Evolutionary conservation across 2,888 invertebrate genomes (phyloP).

Genomic region (Lacanobia wlatinum): DNA sequence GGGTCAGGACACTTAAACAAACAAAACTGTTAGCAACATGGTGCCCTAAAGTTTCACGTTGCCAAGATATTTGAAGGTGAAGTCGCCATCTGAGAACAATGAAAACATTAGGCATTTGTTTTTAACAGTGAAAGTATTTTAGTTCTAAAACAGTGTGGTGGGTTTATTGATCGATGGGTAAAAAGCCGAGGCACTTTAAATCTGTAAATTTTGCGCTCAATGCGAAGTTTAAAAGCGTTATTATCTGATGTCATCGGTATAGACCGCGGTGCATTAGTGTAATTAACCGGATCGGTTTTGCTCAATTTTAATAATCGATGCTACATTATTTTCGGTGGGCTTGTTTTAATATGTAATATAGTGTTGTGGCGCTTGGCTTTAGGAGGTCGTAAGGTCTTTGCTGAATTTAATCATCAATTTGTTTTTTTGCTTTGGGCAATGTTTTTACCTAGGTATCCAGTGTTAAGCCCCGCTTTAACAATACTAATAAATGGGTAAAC

Average conservation of each 20-base stretch:
- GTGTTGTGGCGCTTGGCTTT: background rate
- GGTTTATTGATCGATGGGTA: too few species aligned
- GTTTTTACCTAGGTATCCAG: too few species aligned
- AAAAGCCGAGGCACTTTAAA: slow-evolving; percentile 69
- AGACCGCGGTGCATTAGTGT: slow-evolving; percentile 75
- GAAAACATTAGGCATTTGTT: too few species aligned
- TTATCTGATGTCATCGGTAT: slow-evolving; percentile 74
- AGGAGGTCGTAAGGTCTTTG: background rate
- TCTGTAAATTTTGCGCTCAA: slow-evolving; percentile 75
- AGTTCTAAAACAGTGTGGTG: background rate
- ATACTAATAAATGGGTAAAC: too few species aligned
- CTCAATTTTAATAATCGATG: slow-evolving; percentile 53
- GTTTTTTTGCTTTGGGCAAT: too few species aligned
- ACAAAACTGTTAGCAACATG: too few species aligned
- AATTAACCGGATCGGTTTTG: slow-evolving; percentile 73
- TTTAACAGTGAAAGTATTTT: background rate
- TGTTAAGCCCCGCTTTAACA: too few species aligned
- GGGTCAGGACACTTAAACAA: too few species aligned
- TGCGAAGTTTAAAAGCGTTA: slow-evolving; percentile 80
- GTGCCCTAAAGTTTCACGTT: too few species aligned
- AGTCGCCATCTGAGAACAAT: too few species aligned
- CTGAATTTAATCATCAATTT: background rate
- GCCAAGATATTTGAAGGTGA: too few species aligned
- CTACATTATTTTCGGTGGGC: slow-evolving; percentile 40
- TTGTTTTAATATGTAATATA: slow-evolving; percentile 26